A percentile compares a stretch with the other conserved stretches of the same genome.
Conservation (phyloP, 2,888 invertebrate genomes). For the Cremastinae sp. region DNA sequence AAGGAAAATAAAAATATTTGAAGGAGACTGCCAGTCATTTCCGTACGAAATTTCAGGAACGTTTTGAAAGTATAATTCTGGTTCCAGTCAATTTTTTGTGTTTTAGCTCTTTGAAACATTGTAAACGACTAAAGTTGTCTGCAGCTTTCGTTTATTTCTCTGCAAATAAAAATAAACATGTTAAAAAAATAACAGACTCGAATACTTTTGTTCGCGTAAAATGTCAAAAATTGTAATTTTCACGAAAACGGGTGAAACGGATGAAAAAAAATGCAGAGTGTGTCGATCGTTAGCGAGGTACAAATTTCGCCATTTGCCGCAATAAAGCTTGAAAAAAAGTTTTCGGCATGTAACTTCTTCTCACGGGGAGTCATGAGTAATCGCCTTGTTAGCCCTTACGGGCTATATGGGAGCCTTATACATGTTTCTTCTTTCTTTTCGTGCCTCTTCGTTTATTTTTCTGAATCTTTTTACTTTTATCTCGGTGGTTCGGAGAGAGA, state of each 20-base stretch:
- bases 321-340: constrained; percentile 77
- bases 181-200: too few species aligned
- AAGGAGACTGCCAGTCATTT: too few species aligned
- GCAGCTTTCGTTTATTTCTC: too few species aligned
- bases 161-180: too few species aligned
- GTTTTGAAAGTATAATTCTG: too few species aligned
- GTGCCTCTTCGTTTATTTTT: not conserved
- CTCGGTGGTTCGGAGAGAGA: not conserved
- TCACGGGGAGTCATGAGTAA: constrained; percentile 79
- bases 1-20: too few species aligned
- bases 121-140: too few species aligned
- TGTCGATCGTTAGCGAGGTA: constrained; percentile 78
- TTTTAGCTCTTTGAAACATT: too few species aligned
- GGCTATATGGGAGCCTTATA: constrained; percentile 74
- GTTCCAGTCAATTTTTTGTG: too few species aligned
- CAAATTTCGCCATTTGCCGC: constrained; percentile 80
- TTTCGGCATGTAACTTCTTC: constrained; percentile 78
- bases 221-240: constrained; percentile 2
- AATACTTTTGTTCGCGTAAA: too few species aligned
- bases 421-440: constrained; percentile 53
- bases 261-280: constrained; percentile 53
- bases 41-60: too few species aligned
- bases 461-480: not conserved
- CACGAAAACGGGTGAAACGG: not conserved
- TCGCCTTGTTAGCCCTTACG: constrained; percentile 80